Evolutionary conservation across 2,113 vertebrate genomes (phyloP).

Genomic region (Silurus glanis): DNA sequence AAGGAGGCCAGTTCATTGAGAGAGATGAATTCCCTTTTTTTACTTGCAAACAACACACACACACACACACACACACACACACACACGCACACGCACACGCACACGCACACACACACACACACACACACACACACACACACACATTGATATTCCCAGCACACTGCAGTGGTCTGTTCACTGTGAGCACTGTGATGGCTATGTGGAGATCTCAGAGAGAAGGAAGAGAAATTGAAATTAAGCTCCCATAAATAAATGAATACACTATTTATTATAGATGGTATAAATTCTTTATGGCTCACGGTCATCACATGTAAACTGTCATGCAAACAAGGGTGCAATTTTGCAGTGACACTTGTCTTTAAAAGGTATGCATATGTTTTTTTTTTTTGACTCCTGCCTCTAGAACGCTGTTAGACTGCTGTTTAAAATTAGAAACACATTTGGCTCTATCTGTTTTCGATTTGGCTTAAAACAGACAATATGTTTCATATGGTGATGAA

Average conservation of each 20-base stretch:
- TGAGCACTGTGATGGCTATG: constrained; percentile 30
- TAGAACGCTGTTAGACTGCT: background rate
- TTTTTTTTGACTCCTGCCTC: constrained; percentile 33
- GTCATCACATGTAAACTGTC: constrained; percentile 15
- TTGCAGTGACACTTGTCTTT: constrained; percentile 29
- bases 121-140: constrained; percentile 40
- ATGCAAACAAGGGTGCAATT: constrained; percentile 35
- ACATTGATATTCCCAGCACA: constrained; percentile 49
- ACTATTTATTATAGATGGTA: constrained; percentile 86
- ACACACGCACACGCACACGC: constrained; percentile 38
- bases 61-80: constrained; percentile 35
- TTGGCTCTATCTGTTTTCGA: constrained; percentile 13
- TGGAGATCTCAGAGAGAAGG: constrained; percentile 56
- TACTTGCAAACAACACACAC: constrained; percentile 27
- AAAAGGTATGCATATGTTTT: constrained; percentile 28
- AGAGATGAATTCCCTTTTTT: background rate
- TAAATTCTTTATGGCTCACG: constrained; percentile 85
- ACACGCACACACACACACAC: constrained; percentile 34
- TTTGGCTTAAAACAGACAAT: constrained; percentile 14
- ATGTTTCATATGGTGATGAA: background rate
- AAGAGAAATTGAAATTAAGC: constrained; percentile 73
- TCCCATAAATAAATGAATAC: constrained; percentile 74
- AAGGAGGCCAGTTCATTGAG: constrained; percentile 24
- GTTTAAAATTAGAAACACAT: constrained; percentile 35
- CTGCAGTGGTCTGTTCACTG: constrained; percentile 32